A percentile compares a stretch with the other conserved stretches of the same genome.
phyloP scores from a whole-genome alignment of 2,888 invertebrate genomes.

The Polydrusus pterygomalis region DNA sequence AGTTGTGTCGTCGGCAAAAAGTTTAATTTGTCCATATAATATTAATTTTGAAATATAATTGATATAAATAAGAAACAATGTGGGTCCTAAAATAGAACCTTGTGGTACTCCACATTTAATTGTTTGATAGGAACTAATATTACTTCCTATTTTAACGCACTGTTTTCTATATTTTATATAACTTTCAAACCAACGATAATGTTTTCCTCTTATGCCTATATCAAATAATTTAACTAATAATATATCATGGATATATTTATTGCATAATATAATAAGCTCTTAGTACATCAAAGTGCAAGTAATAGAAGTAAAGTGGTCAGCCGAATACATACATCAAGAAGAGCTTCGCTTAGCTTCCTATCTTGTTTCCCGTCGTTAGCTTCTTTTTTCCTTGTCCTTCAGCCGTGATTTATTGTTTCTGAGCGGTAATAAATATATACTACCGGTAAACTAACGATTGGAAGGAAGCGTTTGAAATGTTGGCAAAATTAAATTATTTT shows the following conservation, averaged over 20 bases:
- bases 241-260: constrained; percentile 14
- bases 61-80: too few relatives aligned
- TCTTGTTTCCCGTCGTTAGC: constrained; percentile 44
- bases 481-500: background rate
- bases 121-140: too few relatives aligned
- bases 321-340: constrained; percentile 27
- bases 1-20: too few relatives aligned
- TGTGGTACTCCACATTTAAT: too few relatives aligned
- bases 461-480: background rate
- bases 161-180: too few relatives aligned
- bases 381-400: constrained; percentile 37
- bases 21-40: too few relatives aligned
- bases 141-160: too few relatives aligned
- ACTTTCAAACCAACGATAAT: too few relatives aligned
- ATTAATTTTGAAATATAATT: too few relatives aligned
- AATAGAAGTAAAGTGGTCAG: constrained; percentile 47
- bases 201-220: too few relatives aligned
- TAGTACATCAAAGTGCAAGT: constrained; percentile 30
- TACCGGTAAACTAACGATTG: background rate
- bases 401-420: constrained; percentile 33
- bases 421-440: constrained; percentile 36
- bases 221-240: too few relatives aligned
- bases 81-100: too few relatives aligned
- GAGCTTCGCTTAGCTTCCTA: constrained; percentile 38
- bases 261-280: constrained; percentile 21